A percentile compares a stretch with the other conserved stretches of the same genome.
Conservation (phyloP, 2,797 vertebrate species). For the Nothura maculosa region DNA sequence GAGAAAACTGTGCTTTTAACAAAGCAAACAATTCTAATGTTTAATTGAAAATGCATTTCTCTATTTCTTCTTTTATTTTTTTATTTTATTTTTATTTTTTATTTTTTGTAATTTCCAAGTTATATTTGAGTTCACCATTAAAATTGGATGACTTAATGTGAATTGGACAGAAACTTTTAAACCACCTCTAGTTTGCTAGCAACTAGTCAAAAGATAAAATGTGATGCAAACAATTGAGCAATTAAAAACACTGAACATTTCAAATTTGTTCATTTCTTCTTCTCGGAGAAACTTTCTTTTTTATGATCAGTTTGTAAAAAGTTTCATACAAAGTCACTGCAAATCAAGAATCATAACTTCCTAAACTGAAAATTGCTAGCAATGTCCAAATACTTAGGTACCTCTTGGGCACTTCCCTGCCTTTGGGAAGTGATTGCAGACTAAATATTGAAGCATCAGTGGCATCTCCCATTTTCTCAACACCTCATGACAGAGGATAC, state of each 20-base stretch:
- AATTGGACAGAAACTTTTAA: not conserved
- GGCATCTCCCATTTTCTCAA: not conserved
- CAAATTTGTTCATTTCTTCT: not conserved
- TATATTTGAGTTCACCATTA: not conserved
- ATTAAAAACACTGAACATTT: not conserved
- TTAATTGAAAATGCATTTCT: not conserved
- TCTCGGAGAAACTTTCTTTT: not conserved
- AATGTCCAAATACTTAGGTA: not conserved
- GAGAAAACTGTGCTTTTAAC: not conserved
- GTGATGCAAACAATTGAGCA: not conserved
- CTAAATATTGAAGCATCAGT: not conserved
- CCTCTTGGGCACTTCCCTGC: not conserved
- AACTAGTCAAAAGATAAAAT: not conserved
- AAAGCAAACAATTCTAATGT: not conserved
- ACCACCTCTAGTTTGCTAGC: not conserved
- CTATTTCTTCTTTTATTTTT: too few species aligned
- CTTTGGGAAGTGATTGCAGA: not conserved
- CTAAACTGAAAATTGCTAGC: not conserved
- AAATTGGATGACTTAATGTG: not conserved
- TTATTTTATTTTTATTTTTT: rapidly evolving
- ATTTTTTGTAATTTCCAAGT: not conserved
- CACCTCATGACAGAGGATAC: not conserved
- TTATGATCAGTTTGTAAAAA: not conserved
- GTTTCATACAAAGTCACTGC: not conserved
- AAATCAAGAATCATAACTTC: not conserved